Base-by-base conservation (phyloP, 1,140 invertebrate species). In the Musca domestica region DNA sequence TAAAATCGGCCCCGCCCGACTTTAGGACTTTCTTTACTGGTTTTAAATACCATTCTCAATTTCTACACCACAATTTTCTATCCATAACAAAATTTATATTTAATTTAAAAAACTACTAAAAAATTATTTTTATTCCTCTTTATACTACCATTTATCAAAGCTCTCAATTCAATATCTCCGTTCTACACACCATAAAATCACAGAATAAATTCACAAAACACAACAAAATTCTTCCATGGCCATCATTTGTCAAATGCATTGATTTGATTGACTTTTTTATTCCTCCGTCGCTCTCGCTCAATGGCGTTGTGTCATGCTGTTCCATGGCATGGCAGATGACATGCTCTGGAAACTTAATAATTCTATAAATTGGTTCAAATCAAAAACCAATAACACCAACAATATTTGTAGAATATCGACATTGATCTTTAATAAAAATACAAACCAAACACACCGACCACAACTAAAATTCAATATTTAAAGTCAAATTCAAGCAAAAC, bases 171-270 rank as follows among this genome's bases (percentile, higher is more conserved):
- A 41, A 12, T n/a, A n/a, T n/a, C n/a, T n/a, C n/a, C n/a, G n/a
- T n/a, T n/a, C n/a, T 30, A 61, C 56, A 61, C 41, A 61, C 56
- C 56, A 61, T 27, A 61, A 34, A 41, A 34, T 61, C n/a, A 23
- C 41, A 2, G 10, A 41, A 41, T 41, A 41, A 7, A 7, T 41
- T 41, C 9, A 4, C 10, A 7, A 7, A 41, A 41, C 34, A 61
- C 41, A 34, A 61, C 17, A 61, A 27, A 61, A 58, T 58, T 58
- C n/a, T n/a, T 12, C 17, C 27, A 58, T 20, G 17, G 27, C 34
- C 34, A 61, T 61, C 56, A 61, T 61, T 61, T 61, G 56, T 61
- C 56, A 61, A 61, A 61, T 19, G 56, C 56, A 61, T 34, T 61
- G 17, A 61, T 61, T 61, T 61, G 56, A 61, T 61, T 22, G 56